phyloP scores from a whole-genome alignment of 2,797 vertebrate species.

The Chrysocyon brachyurus region DNA sequence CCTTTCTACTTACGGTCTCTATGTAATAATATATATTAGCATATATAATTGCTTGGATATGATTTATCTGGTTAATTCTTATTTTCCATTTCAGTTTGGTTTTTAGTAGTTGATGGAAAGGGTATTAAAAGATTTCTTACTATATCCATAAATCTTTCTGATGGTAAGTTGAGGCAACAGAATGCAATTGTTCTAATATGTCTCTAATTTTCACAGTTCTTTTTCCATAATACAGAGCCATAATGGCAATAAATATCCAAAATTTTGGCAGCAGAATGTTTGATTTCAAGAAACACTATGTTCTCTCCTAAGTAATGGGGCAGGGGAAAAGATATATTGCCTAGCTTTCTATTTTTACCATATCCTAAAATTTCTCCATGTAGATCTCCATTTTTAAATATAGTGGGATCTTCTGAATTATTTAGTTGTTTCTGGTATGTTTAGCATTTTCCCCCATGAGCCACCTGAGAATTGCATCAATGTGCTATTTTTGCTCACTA shows the following conservation, averaged over 20 bases:
- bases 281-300: constrained; percentile 22
- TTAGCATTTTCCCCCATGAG: constrained; percentile 4
- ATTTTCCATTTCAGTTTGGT: neutral
- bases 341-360: neutral
- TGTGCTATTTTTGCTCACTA: constrained; percentile 61
- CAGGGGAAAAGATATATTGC: neutral
- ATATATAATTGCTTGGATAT: neutral
- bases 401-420: neutral
- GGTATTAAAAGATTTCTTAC: neutral
- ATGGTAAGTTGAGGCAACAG: neutral
- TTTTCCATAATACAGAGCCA: neutral
- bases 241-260: constrained; percentile 38
- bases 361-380: neutral
- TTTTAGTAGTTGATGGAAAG: neutral
- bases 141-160: neutral
- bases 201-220: neutral
- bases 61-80: neutral
- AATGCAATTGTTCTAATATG: neutral
- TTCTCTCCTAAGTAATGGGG: neutral
- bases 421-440: constrained; percentile 23
- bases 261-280: neutral
- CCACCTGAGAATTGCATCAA: constrained; percentile 57
- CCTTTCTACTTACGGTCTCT: neutral
- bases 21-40: neutral
- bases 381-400: neutral